Base-by-base conservation (phyloP, 1,140 invertebrate species). In the Lepidostoma basale region DNA sequence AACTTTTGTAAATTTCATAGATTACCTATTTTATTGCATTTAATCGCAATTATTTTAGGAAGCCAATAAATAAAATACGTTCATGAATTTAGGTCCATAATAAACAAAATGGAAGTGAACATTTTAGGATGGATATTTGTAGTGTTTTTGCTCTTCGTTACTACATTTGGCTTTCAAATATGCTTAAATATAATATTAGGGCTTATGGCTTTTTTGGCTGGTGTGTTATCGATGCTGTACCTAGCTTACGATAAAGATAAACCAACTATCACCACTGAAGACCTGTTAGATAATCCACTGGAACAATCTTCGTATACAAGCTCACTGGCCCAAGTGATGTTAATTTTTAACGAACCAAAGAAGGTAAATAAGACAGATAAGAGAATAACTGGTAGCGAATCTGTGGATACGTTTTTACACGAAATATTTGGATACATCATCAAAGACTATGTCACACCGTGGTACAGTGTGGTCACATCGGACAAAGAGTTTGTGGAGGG, bases 371-470 rank as follows among this genome's bases (percentile, higher is more conserved):
- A 59, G 14, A 45, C 10, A n/a, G 64, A 67, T 20, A 58, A 47
- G 25, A 44, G 54, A 23, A 67, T 67, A n/a, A 83, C 81, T 25
- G 81, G 81, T 1, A 81, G 79, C 73, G 79, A 81, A 67, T 79
- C 76, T 54, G 81, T 83, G 1, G 81, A 83, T 67, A 75, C 77
- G 26, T 81, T 82, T 73, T 70, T 83, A 2, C 79, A 80, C 74
- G 81, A 83, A 75, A 90, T 94, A 69, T 81, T 93, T 74, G 85
- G 88, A 66, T 92, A 88, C 75, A 84, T 92, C 40, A 85, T 94
- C 42, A 85, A 90, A 76, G 92, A 94, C 80, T 93, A 92, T 81
- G 87, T 95, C 12, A 86, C 88, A 72, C 85, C 88, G 8, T 95
- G 93, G 93, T 93, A 92, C 79, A 83, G 83, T 72, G 76, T 83